Evolutionary conservation across 1,140 invertebrate genomes (phyloP).

Genomic region (Euborellia annulipes): DNA sequence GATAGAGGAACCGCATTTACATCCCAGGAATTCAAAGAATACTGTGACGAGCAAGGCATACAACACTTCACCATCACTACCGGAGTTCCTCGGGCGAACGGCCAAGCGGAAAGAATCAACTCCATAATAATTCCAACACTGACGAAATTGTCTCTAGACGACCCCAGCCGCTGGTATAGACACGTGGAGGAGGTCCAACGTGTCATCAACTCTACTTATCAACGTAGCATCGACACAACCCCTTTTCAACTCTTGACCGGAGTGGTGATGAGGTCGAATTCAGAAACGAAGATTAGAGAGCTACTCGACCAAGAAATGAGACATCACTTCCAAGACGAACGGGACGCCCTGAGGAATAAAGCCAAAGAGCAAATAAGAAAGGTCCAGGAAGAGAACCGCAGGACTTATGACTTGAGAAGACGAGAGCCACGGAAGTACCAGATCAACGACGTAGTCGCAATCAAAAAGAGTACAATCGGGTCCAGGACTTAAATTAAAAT

Average conservation of each 20-base stretch:
- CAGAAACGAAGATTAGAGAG: slow-evolving; percentile 7
- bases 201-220: slow-evolving; percentile 17
- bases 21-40: no score
- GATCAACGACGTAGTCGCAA: slow-evolving; percentile 16
- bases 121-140: slow-evolving; percentile 18
- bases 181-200: slow-evolving; percentile 13
- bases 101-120: slow-evolving; percentile 22
- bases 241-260: slow-evolving; percentile 17
- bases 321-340: slow-evolving; percentile 6
- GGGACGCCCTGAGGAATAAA: slow-evolving; percentile 4
- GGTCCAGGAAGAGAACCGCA: slow-evolving; percentile 8
- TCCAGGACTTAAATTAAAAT: slow-evolving; percentile 15
- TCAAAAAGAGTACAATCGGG: slow-evolving; percentile 16
- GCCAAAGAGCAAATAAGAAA: neutral
- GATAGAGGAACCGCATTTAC: no score
- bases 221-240: slow-evolving; percentile 13
- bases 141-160: slow-evolving; percentile 10
- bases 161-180: slow-evolving; percentile 13
- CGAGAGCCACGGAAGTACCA: slow-evolving; percentile 11
- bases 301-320: neutral
- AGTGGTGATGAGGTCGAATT: slow-evolving; percentile 10
- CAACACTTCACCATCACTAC: slow-evolving; percentile 17
- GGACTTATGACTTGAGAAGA: slow-evolving; percentile 11
- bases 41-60: slow-evolving; percentile 13
- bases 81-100: slow-evolving; percentile 19